Evolutionary conservation across 2,888 invertebrate genomes (phyloP).

Genomic region (Bembecia ichneumoniformis): DNA sequence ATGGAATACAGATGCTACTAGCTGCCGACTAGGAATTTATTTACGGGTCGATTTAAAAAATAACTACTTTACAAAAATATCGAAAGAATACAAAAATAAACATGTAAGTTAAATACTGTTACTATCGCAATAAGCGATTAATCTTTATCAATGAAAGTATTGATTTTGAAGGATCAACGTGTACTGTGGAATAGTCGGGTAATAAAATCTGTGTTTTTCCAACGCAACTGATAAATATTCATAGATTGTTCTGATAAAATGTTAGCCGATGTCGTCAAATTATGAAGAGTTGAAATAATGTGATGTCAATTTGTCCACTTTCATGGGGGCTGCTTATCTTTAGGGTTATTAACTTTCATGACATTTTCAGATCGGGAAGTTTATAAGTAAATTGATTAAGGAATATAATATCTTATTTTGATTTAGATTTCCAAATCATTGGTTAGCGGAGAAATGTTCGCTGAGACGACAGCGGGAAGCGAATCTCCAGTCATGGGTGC

Average conservation of each 20-base stretch:
- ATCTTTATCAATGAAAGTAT: conserved; percentile 20
- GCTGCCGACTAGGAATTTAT: not conserved
- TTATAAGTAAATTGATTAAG: not conserved
- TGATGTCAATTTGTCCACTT: not conserved
- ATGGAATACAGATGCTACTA: not conserved
- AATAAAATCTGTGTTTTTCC: conserved; percentile 50
- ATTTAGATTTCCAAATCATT: conserved; percentile 40
- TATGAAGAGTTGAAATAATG: not conserved
- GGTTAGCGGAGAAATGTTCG: conserved; percentile 29
- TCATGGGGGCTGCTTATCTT: not conserved
- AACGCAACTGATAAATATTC: conserved; percentile 56
- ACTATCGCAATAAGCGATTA: not conserved
- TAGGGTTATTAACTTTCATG: no score
- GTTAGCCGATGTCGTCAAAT: not conserved
- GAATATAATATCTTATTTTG: not conserved
- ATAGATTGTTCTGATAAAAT: conserved; percentile 42
- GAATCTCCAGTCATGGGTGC: conserved; percentile 27
- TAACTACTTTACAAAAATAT: no score
- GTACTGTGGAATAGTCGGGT: conserved; percentile 13
- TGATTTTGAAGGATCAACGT: conserved; percentile 19
- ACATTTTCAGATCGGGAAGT: no score
- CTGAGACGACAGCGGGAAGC: conserved; percentile 33
- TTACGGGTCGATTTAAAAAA: not conserved
- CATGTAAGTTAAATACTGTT: no score
- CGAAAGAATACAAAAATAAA: no score